phyloP scores from a whole-genome alignment of 2,888 invertebrate genomes.

The Chrysopilus asiliformis region DNA sequence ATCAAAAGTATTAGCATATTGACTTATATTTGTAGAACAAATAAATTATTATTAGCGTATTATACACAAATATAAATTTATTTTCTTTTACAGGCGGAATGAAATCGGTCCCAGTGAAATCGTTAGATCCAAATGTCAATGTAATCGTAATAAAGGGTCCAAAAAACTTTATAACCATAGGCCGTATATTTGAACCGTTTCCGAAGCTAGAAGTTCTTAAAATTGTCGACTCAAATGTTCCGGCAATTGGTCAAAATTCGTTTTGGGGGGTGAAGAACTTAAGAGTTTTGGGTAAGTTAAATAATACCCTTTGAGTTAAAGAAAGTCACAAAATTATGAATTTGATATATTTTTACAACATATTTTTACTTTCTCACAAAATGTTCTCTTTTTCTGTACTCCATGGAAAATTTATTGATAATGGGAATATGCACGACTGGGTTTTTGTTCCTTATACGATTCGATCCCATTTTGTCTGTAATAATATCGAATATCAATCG shows the following conservation, averaged over 20 bases:
- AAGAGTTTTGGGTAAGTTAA: constrained; percentile 34
- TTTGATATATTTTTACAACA: no score
- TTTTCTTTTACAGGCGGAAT: constrained; percentile 42
- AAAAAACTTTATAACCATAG: constrained; percentile 53
- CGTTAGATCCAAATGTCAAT: constrained; percentile 50
- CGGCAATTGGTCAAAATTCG: constrained; percentile 63
- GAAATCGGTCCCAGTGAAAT: constrained; percentile 47
- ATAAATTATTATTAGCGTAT: background rate
- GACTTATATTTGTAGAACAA: background rate
- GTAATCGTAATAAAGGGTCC: constrained; percentile 56
- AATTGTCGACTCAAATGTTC: constrained; percentile 57
- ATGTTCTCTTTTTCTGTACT: no score
- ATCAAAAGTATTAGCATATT: no score
- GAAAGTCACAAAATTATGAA: no score
- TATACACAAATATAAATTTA: constrained; percentile 36
- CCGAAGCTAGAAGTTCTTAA: constrained; percentile 52
- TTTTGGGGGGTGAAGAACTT: constrained; percentile 65
- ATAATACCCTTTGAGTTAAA: no score
- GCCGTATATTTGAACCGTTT: constrained; percentile 51
- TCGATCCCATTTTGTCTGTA: no score
- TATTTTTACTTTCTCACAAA: no score
- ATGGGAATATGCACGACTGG: no score
- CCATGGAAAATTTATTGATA: no score
- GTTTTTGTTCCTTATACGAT: no score
- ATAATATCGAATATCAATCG: no score